Conservation (phyloP, 35 echinoderm and acorn worm species). For the Lytechinus variegatus region DNA sequence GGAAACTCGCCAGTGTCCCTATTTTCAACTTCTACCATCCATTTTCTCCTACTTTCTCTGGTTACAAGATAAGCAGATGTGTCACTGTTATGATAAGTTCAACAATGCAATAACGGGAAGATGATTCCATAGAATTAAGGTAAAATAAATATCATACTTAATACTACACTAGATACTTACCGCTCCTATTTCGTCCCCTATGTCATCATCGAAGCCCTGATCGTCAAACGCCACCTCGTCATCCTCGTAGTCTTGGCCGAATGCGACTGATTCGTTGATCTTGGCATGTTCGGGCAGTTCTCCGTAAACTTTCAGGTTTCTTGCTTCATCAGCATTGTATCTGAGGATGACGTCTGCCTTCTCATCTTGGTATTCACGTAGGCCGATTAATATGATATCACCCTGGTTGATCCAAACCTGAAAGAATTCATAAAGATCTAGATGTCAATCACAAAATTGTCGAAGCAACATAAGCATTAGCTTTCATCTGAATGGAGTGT, state of each 20-base stretch:
- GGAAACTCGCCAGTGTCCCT: too few relatives aligned
- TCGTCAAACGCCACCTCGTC: constrained; percentile 87
- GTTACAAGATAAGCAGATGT: too few relatives aligned
- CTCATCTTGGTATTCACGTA: constrained; percentile 95
- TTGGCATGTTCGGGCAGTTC: constrained; percentile 86
- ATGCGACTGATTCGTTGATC: constrained; percentile 84
- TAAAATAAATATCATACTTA: background rate
- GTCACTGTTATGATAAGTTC: too few relatives aligned
- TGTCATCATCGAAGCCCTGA: constrained; percentile 62
- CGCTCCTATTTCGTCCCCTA: constrained; percentile 68
- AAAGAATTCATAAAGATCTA: background rate
- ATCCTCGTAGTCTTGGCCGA: constrained; percentile 81
- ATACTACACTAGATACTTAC: constrained; percentile 39
- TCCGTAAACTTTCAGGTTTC: constrained; percentile 88
- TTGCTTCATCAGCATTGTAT: constrained; percentile 90
- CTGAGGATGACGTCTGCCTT: constrained; percentile 97
- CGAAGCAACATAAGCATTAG: too few relatives aligned
- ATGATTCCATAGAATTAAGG: too few relatives aligned
- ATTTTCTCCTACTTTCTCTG: too few relatives aligned
- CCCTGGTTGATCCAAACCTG: constrained; percentile 95
- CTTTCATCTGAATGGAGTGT: too few relatives aligned
- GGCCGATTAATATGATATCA: constrained; percentile 93
- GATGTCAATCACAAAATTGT: constrained; percentile 44
- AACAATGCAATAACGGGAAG: too few relatives aligned
- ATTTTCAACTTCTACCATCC: too few relatives aligned